Evolutionary conservation across 2,113 vertebrate species (phyloP).

Genomic region (Chaetodon trifascialis): DNA sequence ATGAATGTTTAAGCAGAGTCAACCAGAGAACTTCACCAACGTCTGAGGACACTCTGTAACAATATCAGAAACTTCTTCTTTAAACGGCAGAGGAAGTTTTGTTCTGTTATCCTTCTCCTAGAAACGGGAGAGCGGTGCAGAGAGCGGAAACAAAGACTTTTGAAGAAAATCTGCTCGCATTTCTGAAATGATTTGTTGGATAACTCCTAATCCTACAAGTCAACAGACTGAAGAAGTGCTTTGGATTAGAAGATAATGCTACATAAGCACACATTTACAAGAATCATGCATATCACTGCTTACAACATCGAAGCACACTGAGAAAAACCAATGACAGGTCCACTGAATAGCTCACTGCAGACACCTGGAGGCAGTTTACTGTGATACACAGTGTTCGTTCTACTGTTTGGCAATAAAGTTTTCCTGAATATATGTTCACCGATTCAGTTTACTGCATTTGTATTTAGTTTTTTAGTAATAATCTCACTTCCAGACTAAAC

Average conservation of each 20-base stretch:
- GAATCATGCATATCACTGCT: conserved; percentile 56
- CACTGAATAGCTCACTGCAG: conserved; percentile 7
- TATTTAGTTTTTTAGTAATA: conserved; percentile 11
- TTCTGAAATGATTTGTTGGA: conserved; percentile 24
- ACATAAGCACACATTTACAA: conserved; percentile 51
- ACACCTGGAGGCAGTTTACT: conserved; percentile 43
- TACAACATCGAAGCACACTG: conserved; percentile 31
- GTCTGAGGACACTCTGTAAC: neutral
- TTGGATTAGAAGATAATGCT: conserved; percentile 39
- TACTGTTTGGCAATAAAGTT: conserved; percentile 30
- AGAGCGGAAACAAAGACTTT: neutral
- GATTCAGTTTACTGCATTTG: neutral
- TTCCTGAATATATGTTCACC: conserved; percentile 19
- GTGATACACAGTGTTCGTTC: conserved; percentile 1
- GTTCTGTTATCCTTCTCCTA: neutral
- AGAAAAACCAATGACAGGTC: conserved; percentile 26
- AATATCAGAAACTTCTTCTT: neutral
- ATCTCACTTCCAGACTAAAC: conserved; percentile 12
- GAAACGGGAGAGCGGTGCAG: neutral
- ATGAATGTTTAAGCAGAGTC: neutral
- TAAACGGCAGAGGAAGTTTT: neutral
- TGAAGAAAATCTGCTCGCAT: neutral
- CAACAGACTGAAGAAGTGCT: conserved; percentile 9
- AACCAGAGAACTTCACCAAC: neutral
- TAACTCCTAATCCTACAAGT: conserved; percentile 5